These are phyloP conservation scores for Brachirus orientalis DNA, from an alignment of 2,113 vertebrate species.

Conservation along the genomic window DNA sequence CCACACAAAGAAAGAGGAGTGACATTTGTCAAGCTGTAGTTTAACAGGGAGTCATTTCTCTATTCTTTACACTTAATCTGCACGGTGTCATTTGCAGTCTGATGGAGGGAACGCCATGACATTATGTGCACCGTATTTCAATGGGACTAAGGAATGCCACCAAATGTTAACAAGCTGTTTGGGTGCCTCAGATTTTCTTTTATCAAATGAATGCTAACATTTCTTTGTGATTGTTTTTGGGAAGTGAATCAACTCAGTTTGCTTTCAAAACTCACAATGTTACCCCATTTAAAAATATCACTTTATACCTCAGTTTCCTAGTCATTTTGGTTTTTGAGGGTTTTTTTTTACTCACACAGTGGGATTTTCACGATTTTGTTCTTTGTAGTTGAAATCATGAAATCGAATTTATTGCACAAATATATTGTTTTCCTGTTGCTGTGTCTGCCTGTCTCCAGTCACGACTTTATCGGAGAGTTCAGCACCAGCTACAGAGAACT, in stretches of 20 bases:
- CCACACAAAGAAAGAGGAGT: conserved; percentile 26
- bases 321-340: too few relatives aligned
- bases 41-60: conserved; percentile 33
- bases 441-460: conserved; percentile 73
- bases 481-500: conserved; percentile 97
- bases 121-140: conserved; percentile 16
- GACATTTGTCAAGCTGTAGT: conserved; percentile 44
- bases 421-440: neutral
- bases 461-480: conserved; percentile 98
- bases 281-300: too few relatives aligned
- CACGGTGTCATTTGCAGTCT: conserved; percentile 3
- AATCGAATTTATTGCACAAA: neutral
- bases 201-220: neutral
- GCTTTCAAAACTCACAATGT: neutral
- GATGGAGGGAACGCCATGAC: conserved; percentile 10
- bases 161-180: conserved; percentile 8
- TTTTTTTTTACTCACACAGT: neutral
- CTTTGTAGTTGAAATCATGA: neutral
- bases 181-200: neutral
- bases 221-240: neutral
- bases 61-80: conserved; percentile 10
- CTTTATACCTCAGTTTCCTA: too few relatives aligned
- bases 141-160: neutral
- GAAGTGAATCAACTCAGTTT: too few relatives aligned
- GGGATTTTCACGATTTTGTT: neutral